Conservation (phyloP, 2,888 invertebrate genomes). For the Aplocera efformata region DNA sequence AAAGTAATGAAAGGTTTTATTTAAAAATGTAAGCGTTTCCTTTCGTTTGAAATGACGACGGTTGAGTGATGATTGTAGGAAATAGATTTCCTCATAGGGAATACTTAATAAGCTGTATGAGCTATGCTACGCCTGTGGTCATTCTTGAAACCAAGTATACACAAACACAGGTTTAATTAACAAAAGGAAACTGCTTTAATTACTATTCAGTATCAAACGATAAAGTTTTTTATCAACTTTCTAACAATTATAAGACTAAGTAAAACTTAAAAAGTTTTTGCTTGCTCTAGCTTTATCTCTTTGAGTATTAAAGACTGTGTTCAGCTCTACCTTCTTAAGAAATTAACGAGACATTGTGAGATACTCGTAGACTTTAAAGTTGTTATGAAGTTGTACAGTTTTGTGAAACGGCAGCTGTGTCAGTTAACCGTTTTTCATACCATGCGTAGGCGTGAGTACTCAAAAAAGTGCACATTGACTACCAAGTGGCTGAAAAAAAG, state of each 20-base stretch:
- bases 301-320: constrained; percentile 26
- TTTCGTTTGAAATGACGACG: no score
- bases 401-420: neutral
- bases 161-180: no score
- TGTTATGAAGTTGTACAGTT: constrained; percentile 2
- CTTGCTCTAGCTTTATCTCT: constrained; percentile 46
- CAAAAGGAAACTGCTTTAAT: neutral
- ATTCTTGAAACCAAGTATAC: no score
- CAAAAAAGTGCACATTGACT: no score
- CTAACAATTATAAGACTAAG: constrained; percentile 35
- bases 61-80: no score
- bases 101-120: no score
- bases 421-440: no score
- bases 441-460: no score
- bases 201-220: constrained; percentile 22
- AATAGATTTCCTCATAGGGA: no score
- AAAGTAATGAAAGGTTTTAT: neutral
- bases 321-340: constrained; percentile 27
- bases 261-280: constrained; percentile 46
- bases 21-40: neutral
- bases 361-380: constrained; percentile 16
- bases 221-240: constrained; percentile 42
- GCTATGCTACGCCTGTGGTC: no score
- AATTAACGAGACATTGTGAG: constrained; percentile 33
- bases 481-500: no score